Evolutionary conservation across 1,140 invertebrate species (phyloP).

Genomic region (Eulimnadia texana): DNA sequence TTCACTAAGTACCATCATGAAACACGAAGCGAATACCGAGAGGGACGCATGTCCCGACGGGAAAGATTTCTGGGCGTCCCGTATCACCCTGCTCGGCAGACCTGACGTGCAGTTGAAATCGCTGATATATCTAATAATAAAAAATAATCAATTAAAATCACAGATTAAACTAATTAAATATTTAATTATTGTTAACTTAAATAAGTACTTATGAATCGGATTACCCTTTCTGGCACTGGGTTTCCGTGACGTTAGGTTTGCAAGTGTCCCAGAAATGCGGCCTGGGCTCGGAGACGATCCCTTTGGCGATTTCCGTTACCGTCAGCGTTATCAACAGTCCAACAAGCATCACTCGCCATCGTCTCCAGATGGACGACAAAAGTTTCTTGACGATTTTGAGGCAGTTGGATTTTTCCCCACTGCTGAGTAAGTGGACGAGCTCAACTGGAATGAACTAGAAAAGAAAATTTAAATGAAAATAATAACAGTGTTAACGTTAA

Average conservation of each 20-base stretch:
- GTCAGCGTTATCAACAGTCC: constrained; percentile 38
- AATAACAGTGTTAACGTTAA: too few relatives aligned
- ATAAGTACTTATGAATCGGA: not conserved
- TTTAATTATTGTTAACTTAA: not conserved
- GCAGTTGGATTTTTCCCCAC: not conserved
- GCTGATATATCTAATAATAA: constrained; percentile 36
- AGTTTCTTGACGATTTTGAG: not conserved
- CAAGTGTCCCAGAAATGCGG: constrained; percentile 59
- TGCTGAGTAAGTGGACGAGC: not conserved
- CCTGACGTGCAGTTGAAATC: constrained; percentile 43
- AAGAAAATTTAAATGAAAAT: too few relatives aligned
- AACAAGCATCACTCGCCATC: constrained; percentile 41
- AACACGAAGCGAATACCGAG: constrained; percentile 46
- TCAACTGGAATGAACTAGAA: not conserved
- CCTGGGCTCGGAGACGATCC: constrained; percentile 47
- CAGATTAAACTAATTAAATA: not conserved
- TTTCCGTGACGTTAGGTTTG: constrained; percentile 34
- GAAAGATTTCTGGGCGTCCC: constrained; percentile 55
- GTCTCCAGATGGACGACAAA: constrained; percentile 24
- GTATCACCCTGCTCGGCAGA: constrained; percentile 36
- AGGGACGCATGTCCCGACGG: constrained; percentile 60
- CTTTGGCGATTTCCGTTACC: constrained; percentile 44
- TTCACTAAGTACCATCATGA: constrained; percentile 40
- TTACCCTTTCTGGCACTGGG: constrained; percentile 13
- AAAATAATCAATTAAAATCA: not conserved